Evolutionary conservation across 2,113 vertebrate genomes (phyloP).

Genomic region (Bucco capensis): DNA sequence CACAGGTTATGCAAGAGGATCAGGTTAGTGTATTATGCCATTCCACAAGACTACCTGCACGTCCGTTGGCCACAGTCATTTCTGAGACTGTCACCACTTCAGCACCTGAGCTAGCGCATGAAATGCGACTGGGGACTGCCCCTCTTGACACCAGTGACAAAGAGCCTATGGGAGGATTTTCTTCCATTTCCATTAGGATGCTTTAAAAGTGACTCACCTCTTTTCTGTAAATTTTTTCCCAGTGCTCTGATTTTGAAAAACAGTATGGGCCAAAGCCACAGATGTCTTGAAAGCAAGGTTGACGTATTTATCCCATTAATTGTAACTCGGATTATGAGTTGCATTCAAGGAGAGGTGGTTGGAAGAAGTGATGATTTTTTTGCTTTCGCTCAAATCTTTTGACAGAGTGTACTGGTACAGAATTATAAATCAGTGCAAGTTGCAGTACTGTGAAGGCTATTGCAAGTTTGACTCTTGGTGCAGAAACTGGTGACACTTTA

Average conservation of each 20-base stretch:
- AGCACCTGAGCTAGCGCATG: not conserved
- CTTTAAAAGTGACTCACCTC: not conserved
- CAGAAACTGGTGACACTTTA: not conserved
- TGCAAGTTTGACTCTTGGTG: not conserved
- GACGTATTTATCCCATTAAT: not conserved
- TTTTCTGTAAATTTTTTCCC: not conserved
- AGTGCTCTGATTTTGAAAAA: not conserved
- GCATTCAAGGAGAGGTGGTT: not conserved
- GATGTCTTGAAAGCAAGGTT: not conserved
- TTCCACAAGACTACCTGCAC: not conserved
- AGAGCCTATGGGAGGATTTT: not conserved
- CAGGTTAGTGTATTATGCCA: not conserved
- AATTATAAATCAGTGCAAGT: not conserved
- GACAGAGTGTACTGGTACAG: not conserved
- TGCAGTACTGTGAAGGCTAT: not conserved
- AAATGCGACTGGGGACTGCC: not conserved
- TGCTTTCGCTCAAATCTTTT: not conserved
- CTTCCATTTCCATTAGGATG: not conserved
- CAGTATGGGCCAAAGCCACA: not conserved
- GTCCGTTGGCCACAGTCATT: not conserved
- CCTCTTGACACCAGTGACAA: not conserved
- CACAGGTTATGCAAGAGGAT: not conserved
- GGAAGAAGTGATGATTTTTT: not conserved
- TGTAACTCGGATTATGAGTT: not conserved
- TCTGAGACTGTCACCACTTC: not conserved